Base-by-base conservation (phyloP, 2,888 invertebrate genomes). In the Mythimna loreyi region DNA sequence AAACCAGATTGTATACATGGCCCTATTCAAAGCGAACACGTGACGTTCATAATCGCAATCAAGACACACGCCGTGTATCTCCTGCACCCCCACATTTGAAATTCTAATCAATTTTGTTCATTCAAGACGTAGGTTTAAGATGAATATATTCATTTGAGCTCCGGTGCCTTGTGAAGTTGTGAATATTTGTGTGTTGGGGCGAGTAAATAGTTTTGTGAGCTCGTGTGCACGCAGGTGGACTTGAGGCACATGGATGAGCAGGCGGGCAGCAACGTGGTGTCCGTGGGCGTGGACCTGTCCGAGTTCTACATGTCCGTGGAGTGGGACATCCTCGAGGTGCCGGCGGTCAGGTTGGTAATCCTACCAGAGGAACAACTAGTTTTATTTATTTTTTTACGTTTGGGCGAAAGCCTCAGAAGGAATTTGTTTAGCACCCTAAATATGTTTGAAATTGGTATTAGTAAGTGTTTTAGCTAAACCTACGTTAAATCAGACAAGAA, bases 281-380 rank as follows among this genome's bases (percentile, higher is more conserved):
- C 98, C 72, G 98, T 98, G 75, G 99, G 99, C 64, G 99, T 99
- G 74, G 99, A 99, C 95, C 97, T 99, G 80, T 98, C 98, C 65
- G 99, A 99, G 96, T 99, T 99, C 96, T 99, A 99, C 96, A 98
- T 98, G 97, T 99, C 99, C 77, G 99, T 99, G 66, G 99, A 99
- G 95, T 99, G 99, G 99, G 99, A 99, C 96, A 99, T 99, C 87
- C 96, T 99, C 78, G 98, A 99, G 96, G 99, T 99, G 90, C 99
- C 98, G 82, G 98, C 98, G 82, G 98, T 98, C 82, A 97, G 98
- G 98, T 98, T 91, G 96, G 95, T 71, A 21, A 53, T 50, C 9
- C 45, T 28, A 21, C 40, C 58, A 19, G 40, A 40, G n/a, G n/a
- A n/a, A n/a, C n/a, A n/a, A n/a, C n/a, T n/a, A n/a, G n/a, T n/a